Evolutionary conservation across 2,888 invertebrate species (phyloP).

Genomic region (Dasypogon diadema): DNA sequence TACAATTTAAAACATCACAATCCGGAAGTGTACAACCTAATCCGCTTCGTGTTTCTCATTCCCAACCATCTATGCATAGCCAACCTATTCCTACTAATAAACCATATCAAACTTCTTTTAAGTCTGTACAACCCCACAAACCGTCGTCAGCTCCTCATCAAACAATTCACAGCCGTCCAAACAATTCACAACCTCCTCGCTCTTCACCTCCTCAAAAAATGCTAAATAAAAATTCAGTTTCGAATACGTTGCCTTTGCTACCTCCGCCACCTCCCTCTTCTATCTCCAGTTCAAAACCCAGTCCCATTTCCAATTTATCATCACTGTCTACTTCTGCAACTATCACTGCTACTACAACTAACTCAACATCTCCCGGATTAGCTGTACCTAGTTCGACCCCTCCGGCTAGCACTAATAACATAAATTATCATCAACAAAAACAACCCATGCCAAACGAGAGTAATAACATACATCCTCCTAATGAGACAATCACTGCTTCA

Average conservation of each 20-base stretch:
- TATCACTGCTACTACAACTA: neutral
- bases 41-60: conserved; percentile 11
- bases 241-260: neutral
- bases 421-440: conserved; percentile 2
- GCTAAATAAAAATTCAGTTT: neutral
- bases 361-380: neutral
- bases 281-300: neutral
- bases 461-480: neutral
- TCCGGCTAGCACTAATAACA: neutral
- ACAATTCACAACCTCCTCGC: conserved; percentile 39
- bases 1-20: conserved; percentile 14
- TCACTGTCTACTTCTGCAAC: neutral
- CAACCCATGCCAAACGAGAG: neutral
- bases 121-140: conserved; percentile 9
- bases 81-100: conserved; percentile 10
- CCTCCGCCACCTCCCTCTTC: neutral
- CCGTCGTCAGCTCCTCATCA: conserved; percentile 15
- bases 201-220: conserved; percentile 49
- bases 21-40: neutral
- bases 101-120: conserved; percentile 17
- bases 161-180: conserved; percentile 19
- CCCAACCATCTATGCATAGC: neutral
- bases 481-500: neutral
- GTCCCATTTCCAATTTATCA: neutral
- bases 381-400: neutral